phyloP scores from a whole-genome alignment of 2,797 vertebrate genomes.

The Sebastes matsubarae region DNA sequence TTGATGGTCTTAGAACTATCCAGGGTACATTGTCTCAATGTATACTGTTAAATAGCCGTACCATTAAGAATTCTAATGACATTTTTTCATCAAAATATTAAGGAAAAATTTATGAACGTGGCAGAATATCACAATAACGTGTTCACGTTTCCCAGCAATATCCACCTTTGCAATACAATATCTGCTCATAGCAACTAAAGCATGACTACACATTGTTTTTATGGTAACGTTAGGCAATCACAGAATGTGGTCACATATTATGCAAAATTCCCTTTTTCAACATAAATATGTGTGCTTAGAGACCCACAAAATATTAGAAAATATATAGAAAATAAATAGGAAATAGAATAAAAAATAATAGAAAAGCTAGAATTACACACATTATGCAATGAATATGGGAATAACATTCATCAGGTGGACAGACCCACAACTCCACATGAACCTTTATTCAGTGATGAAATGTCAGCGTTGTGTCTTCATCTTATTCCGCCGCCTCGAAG shows the following conservation, averaged over 20 bases:
- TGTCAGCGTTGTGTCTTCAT: background rate
- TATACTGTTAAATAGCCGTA: background rate
- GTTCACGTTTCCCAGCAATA: background rate
- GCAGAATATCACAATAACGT: background rate
- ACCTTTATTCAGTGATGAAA: background rate
- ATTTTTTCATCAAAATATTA: background rate
- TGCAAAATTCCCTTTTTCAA: background rate
- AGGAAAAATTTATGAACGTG: rapidly evolving
- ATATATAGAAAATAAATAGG: no score
- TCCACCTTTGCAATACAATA: background rate
- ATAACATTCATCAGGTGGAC: background rate
- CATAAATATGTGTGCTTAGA: background rate
- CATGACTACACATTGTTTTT: background rate
- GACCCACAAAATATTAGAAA: background rate
- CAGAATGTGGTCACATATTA: background rate
- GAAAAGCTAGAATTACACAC: background rate
- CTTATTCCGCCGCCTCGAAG: background rate
- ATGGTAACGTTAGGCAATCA: background rate
- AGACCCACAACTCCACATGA: background rate
- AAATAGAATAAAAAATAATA: background rate
- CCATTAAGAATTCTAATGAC: background rate
- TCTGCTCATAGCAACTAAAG: background rate
- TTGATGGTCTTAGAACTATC: background rate
- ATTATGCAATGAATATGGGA: background rate
- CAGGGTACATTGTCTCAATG: background rate